Evolutionary conservation across 2,113 vertebrate species (phyloP).

Genomic region (Heliornis fulica): DNA sequence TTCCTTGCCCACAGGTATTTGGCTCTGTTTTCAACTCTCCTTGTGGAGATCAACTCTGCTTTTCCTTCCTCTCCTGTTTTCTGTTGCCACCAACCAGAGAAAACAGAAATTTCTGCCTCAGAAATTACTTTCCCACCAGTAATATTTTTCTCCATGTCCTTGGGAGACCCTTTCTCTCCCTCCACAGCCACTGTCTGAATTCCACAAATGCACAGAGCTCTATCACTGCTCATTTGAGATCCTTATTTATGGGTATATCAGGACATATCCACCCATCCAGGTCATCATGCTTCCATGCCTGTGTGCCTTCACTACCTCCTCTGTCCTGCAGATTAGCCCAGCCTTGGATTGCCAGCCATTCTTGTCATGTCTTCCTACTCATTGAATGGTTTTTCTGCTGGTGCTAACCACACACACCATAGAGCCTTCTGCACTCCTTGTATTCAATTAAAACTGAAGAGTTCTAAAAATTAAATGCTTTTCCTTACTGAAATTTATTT

Average conservation of each 20-base stretch:
- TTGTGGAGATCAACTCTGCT: background rate
- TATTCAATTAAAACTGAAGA: background rate
- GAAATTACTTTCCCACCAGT: background rate
- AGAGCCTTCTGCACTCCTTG: background rate
- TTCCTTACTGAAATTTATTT: background rate
- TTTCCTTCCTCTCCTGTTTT: background rate
- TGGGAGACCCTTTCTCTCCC: background rate
- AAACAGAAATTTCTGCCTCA: background rate
- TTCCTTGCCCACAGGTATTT: background rate
- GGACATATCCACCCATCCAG: background rate
- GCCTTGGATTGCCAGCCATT: background rate
- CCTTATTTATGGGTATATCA: background rate
- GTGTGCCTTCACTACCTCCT: background rate
- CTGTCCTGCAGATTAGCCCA: background rate
- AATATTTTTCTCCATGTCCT: background rate
- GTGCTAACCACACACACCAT: background rate
- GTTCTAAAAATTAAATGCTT: background rate
- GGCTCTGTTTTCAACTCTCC: background rate
- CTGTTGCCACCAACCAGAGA: fast-evolving
- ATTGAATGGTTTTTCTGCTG: fast-evolving
- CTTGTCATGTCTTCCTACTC: background rate
- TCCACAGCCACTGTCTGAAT: background rate
- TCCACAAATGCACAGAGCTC: background rate
- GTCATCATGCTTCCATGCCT: background rate
- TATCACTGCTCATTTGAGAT: background rate